These are phyloP conservation scores for Mastigias papua DNA, from an alignment of 30 jellyfish, hydroid and myxozoan species.

Conservation along the genomic window DNA sequence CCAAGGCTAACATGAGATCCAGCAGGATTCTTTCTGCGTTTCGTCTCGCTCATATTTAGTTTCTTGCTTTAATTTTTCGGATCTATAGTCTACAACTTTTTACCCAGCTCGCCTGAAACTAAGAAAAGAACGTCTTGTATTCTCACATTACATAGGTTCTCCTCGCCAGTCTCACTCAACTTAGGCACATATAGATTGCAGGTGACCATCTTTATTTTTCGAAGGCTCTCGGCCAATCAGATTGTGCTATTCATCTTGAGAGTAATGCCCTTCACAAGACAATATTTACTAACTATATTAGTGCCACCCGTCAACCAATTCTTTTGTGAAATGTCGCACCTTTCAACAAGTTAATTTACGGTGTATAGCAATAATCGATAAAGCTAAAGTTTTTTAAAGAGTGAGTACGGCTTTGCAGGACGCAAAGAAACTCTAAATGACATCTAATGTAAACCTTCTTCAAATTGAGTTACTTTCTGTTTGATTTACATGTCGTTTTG, in stretches of 20 bases:
- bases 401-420: no score
- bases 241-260: neutral
- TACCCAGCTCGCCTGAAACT: slow-evolving; percentile 3
- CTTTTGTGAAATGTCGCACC: slow-evolving; percentile 1
- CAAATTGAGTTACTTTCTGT: no score
- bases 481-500: no score
- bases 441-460: no score
- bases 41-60: slow-evolving; percentile 83
- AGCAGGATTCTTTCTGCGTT: slow-evolving; percentile 81
- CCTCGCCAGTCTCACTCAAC: neutral
- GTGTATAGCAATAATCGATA: neutral
- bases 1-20: slow-evolving; percentile 96
- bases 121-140: neutral
- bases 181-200: slow-evolving; percentile 45
- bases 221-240: slow-evolving; percentile 33
- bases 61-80: neutral
- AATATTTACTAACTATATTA: neutral
- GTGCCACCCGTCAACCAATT: slow-evolving; percentile 25
- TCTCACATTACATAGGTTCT: neutral
- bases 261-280: neutral
- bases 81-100: neutral
- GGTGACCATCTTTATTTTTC: slow-evolving; percentile 72
- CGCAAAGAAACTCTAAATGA: no score
- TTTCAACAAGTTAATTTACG: neutral
- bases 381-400: no score